These are phyloP conservation scores for Manacus vitellinus DNA, from an alignment of 2,113 vertebrate genomes.

Conservation along the genomic window DNA sequence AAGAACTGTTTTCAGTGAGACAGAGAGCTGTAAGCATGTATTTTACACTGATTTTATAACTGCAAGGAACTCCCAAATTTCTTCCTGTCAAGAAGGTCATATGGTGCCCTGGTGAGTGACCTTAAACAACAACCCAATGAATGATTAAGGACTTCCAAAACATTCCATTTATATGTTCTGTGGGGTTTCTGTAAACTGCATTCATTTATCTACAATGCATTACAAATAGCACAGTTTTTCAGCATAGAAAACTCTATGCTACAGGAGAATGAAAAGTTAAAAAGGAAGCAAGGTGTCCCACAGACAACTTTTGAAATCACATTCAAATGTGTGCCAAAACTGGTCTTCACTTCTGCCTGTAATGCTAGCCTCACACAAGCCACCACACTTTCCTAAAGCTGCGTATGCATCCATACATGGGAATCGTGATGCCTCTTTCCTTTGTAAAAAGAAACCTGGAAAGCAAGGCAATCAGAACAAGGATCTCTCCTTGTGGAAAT, in stretches of 20 bases:
- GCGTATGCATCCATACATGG: not conserved
- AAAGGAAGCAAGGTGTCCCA: not conserved
- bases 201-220: not conserved
- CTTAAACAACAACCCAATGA: not conserved
- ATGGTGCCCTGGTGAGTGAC: not conserved
- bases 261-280: not conserved
- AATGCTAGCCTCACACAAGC: not conserved
- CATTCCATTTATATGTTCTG: not conserved
- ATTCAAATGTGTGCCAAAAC: not conserved
- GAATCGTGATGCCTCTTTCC: not conserved
- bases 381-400: not conserved
- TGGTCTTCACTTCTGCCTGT: not conserved
- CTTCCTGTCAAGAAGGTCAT: not conserved
- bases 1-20: not conserved
- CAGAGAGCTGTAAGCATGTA: not conserved
- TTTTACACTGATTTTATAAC: not conserved
- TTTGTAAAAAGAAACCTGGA: not conserved
- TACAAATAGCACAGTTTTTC: not conserved
- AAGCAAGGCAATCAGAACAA: not conserved
- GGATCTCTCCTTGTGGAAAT: not conserved
- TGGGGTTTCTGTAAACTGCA: not conserved
- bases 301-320: not conserved
- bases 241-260: not conserved
- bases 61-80: not conserved
- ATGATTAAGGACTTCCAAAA: not conserved